A percentile compares a stretch with the other conserved stretches of the same genome.
Conservation (phyloP, 1,140 invertebrate genomes). For the Lordiphosa mommai region DNA sequence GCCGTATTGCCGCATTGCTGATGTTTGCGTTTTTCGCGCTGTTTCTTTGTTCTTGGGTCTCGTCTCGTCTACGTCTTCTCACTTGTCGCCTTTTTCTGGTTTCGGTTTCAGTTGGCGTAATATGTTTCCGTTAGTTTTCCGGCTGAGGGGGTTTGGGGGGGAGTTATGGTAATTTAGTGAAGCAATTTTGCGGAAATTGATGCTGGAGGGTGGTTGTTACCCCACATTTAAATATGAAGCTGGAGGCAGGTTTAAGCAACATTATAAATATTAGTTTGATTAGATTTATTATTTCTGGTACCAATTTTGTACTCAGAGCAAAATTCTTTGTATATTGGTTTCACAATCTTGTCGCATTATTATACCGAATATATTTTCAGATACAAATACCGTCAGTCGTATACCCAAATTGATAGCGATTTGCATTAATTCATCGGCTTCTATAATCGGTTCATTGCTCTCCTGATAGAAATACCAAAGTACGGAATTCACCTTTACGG, state of each 20-base stretch:
- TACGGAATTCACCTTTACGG: too few species aligned
- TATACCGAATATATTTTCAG: too few species aligned
- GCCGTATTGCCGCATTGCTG: slow-evolving; percentile 66
- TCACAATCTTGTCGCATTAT: too few species aligned
- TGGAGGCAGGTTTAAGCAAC: not conserved
- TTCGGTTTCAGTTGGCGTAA: slow-evolving; percentile 53
- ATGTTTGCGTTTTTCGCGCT: slow-evolving; percentile 66
- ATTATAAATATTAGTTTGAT: too few species aligned
- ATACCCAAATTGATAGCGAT: too few species aligned
- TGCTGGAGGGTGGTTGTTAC: slow-evolving; percentile 29
- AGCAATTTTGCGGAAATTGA: slow-evolving; percentile 70
- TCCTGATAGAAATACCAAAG: too few species aligned
- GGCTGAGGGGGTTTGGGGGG: not conserved
- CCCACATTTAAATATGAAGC: slow-evolving; percentile 7
- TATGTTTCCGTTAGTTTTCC: slow-evolving; percentile 66
- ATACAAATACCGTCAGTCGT: too few species aligned
- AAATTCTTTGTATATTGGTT: too few species aligned
- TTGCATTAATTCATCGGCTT: too few species aligned
- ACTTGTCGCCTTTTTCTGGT: slow-evolving; percentile 42
- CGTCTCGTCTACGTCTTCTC: slow-evolving; percentile 32
- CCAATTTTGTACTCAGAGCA: too few species aligned
- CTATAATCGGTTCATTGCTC: too few species aligned
- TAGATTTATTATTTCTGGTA: too few species aligned
- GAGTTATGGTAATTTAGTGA: slow-evolving; percentile 71
- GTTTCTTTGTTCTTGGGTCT: slow-evolving; percentile 40